A percentile compares a stretch with the other conserved stretches of the same genome.
phyloP scores from a whole-genome alignment of 2,113 vertebrate species.

The Microtus oregoni region DNA sequence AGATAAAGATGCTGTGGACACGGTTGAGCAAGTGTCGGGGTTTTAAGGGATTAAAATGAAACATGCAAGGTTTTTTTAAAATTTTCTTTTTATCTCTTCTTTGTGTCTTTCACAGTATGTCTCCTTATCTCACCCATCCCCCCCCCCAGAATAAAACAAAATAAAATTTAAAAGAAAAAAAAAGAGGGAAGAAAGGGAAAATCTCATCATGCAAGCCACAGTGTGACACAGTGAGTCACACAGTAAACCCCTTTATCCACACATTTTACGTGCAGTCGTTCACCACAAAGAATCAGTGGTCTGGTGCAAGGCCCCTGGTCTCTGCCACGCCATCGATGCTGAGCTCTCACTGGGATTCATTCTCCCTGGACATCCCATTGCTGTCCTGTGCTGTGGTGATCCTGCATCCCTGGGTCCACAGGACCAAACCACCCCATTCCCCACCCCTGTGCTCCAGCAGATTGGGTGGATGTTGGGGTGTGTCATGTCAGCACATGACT shows the following conservation, averaged over 20 bases:
- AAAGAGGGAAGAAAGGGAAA: background rate
- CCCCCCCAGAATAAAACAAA: background rate
- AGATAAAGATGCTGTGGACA: background rate
- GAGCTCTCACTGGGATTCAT: background rate
- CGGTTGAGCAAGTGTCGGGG: background rate
- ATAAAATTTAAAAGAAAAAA: background rate
- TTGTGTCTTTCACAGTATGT: background rate
- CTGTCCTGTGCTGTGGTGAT: rapidly evolving
- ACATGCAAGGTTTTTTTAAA: background rate
- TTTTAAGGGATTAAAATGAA: slow-evolving; percentile 10
- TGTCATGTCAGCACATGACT: background rate
- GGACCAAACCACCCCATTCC: background rate
- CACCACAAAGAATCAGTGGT: background rate
- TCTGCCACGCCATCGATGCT: background rate
- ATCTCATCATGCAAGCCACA: background rate
- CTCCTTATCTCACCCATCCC: background rate
- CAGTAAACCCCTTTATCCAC: background rate
- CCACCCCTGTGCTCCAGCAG: background rate
- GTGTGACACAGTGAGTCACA: no score
- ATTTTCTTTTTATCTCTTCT: background rate
- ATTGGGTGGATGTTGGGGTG: background rate
- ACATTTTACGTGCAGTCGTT: background rate
- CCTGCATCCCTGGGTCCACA: background rate
- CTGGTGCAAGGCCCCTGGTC: background rate
- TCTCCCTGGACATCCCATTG: background rate